Base-by-base conservation (phyloP, 2,797 vertebrate species). In the Trachops cirrhosus region DNA sequence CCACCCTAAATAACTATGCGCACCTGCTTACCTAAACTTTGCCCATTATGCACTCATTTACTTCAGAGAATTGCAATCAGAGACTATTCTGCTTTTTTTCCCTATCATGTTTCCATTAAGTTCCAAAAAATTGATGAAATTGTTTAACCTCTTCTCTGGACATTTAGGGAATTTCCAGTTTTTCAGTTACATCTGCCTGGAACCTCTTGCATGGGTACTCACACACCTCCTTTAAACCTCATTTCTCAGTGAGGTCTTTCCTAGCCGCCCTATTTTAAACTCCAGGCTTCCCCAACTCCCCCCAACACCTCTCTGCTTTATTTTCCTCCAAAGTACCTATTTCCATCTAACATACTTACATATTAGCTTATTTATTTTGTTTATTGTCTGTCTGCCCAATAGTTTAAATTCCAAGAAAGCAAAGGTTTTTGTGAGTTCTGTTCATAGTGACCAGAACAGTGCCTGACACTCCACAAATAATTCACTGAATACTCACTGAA, bases 361-460 rank as follows among this genome's bases (percentile, higher is more conserved):
- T 68, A 73, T 83, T 90, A 57, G 83, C 37, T 68, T 57, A 48
- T 15, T 79, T 87, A 41, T 15, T 84, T 87, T 21, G 32, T 70
- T 77, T 91, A 88, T 9, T 90, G 82, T 88, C 80, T 95, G 39
- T 71, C 50, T 89, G 80, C 34, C 18, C 37, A 75, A 44, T 6
- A 77, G 59, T 78, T 84, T 87, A 86, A 96, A 26, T 85, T 88
- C 16, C 39, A 79, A 68, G 11, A 91, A 92, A 18, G 52, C 68
- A 85, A 62, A 48, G 73, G 93, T 84, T 92, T 93, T 71, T 77
- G 82, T 77, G 18, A 79, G 44, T 92, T 86, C 67, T 91, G 41
- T 84, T 89, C 89, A 87, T 5, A 89, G 64, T 75, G 12, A 37
- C 83, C 84, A 73, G 4, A 91, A 89, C 24, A 89, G 64, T 39